These are phyloP conservation scores for Lytechinus variegatus DNA, from an alignment of 35 echinoderm and acorn worm genomes.

Conservation along the genomic window DNA sequence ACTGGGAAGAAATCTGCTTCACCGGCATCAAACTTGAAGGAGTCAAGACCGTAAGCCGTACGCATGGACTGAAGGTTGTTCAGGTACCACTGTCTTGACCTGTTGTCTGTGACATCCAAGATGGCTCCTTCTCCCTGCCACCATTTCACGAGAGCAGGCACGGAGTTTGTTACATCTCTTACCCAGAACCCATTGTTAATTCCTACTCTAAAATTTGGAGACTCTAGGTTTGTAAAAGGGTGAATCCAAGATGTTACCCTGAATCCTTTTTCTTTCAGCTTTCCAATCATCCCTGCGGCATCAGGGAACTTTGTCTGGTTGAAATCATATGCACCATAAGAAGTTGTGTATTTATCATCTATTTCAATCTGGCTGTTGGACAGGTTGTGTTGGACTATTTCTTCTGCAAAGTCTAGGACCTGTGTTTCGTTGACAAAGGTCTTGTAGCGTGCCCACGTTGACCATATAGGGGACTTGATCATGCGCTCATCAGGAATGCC, in stretches of 20 bases:
- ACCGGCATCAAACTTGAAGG: conserved; percentile 91
- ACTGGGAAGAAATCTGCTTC: conserved; percentile 69
- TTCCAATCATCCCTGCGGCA: conserved; percentile 51
- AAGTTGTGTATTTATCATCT: conserved; percentile 65
- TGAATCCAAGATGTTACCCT: conserved; percentile 57
- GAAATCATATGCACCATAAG: conserved; percentile 63
- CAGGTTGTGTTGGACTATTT: conserved; percentile 62
- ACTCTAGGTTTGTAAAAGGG: conserved; percentile 78
- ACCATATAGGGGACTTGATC: conserved; percentile 84
- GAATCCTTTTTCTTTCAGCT: conserved; percentile 65
- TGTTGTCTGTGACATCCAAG: conserved; percentile 68
- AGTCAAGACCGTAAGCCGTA: conserved; percentile 59
- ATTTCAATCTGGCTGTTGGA: conserved; percentile 80
- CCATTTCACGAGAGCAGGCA: conserved; percentile 87
- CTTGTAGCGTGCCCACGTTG: conserved; percentile 69
- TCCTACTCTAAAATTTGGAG: conserved; percentile 61
- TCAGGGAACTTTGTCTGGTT: conserved; percentile 59
- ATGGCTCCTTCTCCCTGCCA: conserved; percentile 65
- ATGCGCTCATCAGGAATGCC: conserved; percentile 71
- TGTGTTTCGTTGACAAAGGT: conserved; percentile 56
- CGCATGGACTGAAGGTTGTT: conserved; percentile 53
- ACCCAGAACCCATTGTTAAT: conserved; percentile 67
- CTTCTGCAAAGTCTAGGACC: conserved; percentile 58
- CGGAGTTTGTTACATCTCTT: conserved; percentile 51
- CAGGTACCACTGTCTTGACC: conserved; percentile 74